phyloP scores from a whole-genome alignment of 2,113 vertebrate species.

The Ictidomys tridecemlineatus region DNA sequence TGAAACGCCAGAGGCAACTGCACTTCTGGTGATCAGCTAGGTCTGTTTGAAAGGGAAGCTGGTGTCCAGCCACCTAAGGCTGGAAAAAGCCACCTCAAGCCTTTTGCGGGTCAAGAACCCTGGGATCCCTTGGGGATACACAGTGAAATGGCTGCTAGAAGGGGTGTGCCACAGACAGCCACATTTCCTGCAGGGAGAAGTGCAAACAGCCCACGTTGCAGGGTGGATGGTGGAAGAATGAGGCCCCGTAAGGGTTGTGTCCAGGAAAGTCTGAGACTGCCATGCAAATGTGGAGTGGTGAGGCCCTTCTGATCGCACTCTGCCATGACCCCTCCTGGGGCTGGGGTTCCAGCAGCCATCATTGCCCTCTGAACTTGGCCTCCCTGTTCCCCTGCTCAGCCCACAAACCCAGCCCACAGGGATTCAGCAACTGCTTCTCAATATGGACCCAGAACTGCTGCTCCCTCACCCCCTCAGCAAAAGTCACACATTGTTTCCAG shows the following conservation, averaged over 20 bases:
- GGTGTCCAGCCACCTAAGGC: constrained; percentile 76
- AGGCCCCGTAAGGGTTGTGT: background rate
- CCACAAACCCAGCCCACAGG: too few relatives aligned
- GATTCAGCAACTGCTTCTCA: background rate
- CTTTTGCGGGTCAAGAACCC: constrained; percentile 38
- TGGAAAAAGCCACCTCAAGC: constrained; percentile 58
- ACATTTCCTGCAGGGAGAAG: background rate
- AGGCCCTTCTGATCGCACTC: background rate
- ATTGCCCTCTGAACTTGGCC: background rate
- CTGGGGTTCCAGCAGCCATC: background rate
- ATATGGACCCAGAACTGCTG: rapidly evolving
- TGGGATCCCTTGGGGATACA: constrained; percentile 32
- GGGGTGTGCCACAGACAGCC: background rate
- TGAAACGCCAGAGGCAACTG: constrained; percentile 69
- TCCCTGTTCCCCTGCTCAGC: too few relatives aligned
- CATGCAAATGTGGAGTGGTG: background rate
- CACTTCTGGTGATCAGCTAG: constrained; percentile 60
- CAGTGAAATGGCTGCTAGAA: background rate
- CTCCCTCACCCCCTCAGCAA: rapidly evolving
- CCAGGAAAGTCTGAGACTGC: background rate
- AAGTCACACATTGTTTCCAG: rapidly evolving
- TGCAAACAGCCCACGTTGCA: rapidly evolving
- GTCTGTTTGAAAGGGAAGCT: constrained; percentile 77
- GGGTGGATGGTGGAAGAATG: too few relatives aligned
- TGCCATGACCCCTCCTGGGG: background rate